Conservation (phyloP, 1,140 invertebrate genomes). For the Sarcophaga peregrina region DNA sequence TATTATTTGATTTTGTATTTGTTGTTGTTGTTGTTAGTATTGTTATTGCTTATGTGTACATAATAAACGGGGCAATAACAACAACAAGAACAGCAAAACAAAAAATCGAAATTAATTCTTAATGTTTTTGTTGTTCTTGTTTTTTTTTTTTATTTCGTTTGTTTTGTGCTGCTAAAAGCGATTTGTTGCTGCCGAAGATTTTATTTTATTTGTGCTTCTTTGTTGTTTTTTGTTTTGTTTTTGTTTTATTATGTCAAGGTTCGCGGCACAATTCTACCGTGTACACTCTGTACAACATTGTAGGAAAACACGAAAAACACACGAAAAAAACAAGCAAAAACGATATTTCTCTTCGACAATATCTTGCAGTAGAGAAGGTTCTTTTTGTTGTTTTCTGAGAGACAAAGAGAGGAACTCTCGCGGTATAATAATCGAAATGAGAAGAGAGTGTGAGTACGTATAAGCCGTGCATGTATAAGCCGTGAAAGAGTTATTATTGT, state of each 20-base stretch:
- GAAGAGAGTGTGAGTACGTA: too few relatives aligned
- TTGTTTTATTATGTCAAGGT: slow-evolving; percentile 31
- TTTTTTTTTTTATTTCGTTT: too few relatives aligned
- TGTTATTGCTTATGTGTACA: not conserved
- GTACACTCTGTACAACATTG: too few relatives aligned
- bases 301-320: not conserved
- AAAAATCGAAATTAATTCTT: slow-evolving; percentile 20
- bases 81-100: not conserved
- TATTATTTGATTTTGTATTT: not conserved
- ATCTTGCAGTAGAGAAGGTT: too few relatives aligned
- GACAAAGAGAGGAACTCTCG: too few relatives aligned
- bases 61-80: not conserved
- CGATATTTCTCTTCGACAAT: too few relatives aligned
- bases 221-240: slow-evolving; percentile 23
- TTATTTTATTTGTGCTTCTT: not conserved
- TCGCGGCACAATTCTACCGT: slow-evolving; percentile 33
- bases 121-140: not conserved
- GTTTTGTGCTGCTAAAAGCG: not conserved
- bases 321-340: not conserved
- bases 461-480: too few relatives aligned
- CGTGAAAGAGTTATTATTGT: too few relatives aligned
- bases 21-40: not conserved
- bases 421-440: too few relatives aligned
- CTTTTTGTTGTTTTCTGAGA: too few relatives aligned
- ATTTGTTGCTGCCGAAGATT: not conserved